phyloP scores from a whole-genome alignment of 2,888 invertebrate genomes.

The Phragmatobia fuliginosa region DNA sequence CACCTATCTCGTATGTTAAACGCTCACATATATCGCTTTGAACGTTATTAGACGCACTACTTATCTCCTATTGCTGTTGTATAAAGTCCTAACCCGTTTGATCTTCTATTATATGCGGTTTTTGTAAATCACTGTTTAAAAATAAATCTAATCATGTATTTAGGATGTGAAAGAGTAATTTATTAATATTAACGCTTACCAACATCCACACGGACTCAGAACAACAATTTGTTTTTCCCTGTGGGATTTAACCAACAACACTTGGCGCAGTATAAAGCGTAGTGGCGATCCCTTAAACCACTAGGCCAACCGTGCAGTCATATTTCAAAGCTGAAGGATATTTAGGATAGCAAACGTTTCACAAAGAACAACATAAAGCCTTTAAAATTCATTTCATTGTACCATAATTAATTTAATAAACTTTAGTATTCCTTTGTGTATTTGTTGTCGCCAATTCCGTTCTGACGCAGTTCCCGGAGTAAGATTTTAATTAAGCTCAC shows the following conservation, averaged over 20 bases:
- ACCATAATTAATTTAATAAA: not conserved
- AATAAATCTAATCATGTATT: too few relatives aligned
- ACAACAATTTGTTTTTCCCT: too few relatives aligned
- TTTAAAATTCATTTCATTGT: not conserved
- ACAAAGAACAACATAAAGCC: not conserved
- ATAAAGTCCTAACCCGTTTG: not conserved
- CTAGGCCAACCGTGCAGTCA: too few relatives aligned
- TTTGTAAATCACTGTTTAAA: not conserved
- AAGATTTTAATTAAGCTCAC: conserved; percentile 30
- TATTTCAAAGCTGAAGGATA: not conserved
- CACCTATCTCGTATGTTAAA: not conserved
- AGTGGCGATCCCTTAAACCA: too few relatives aligned
- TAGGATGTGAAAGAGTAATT: too few relatives aligned
- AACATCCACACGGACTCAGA: too few relatives aligned
- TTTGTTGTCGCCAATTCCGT: conserved; percentile 5
- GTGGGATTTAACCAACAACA: too few relatives aligned
- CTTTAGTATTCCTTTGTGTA: conserved; percentile 6
- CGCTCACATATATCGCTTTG: not conserved
- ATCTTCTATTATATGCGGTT: not conserved
- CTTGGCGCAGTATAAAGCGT: too few relatives aligned
- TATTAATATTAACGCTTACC: too few relatives aligned
- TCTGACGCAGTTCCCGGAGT: conserved; percentile 22
- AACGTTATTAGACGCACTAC: not conserved
- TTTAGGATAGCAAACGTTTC: not conserved
- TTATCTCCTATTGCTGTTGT: not conserved